phyloP scores from a whole-genome alignment of 2,888 invertebrate species.

The Drosophila mettleri region DNA sequence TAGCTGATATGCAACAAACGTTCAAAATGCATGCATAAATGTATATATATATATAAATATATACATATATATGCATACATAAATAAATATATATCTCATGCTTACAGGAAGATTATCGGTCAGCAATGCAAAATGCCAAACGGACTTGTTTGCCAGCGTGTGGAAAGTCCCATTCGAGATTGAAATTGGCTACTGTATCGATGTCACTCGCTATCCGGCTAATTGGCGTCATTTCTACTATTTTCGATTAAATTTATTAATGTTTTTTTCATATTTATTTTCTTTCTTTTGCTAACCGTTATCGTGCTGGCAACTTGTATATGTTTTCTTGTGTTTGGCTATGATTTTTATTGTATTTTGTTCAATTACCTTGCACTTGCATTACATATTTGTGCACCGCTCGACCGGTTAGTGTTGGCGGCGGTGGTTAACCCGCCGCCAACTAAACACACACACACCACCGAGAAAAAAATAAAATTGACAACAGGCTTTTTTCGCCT shows the following conservation, averaged over 20 bases:
- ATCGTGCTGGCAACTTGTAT: background rate
- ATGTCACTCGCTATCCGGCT: conserved; percentile 36
- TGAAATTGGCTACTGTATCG: conserved; percentile 33
- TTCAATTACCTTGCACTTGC: conserved; percentile 82
- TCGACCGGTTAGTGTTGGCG: conserved; percentile 61
- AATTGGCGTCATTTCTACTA: conserved; percentile 32
- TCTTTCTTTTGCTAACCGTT: conserved; percentile 1
- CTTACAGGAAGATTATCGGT: conserved; percentile 32
- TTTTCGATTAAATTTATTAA: conserved; percentile 13
- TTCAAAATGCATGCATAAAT: background rate
- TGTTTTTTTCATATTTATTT: conserved; percentile 12
- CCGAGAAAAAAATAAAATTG: conserved; percentile 31
- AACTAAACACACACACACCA: conserved; percentile 16
- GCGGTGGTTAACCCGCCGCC: conserved; percentile 68
- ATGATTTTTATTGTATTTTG: conserved; percentile 31
- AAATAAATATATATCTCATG: background rate
- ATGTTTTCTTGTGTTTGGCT: conserved; percentile 6
- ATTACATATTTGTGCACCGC: conserved; percentile 44
- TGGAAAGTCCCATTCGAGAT: conserved; percentile 15
- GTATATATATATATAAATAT: background rate
- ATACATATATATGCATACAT: background rate
- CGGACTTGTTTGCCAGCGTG: background rate
- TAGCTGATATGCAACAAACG: conserved; percentile 2
- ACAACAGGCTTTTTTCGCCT: conserved; percentile 58
- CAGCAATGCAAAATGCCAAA: background rate